These are phyloP conservation scores for Alfaro cultratus DNA, from an alignment of 2,797 vertebrate species.

Conservation along the genomic window DNA sequence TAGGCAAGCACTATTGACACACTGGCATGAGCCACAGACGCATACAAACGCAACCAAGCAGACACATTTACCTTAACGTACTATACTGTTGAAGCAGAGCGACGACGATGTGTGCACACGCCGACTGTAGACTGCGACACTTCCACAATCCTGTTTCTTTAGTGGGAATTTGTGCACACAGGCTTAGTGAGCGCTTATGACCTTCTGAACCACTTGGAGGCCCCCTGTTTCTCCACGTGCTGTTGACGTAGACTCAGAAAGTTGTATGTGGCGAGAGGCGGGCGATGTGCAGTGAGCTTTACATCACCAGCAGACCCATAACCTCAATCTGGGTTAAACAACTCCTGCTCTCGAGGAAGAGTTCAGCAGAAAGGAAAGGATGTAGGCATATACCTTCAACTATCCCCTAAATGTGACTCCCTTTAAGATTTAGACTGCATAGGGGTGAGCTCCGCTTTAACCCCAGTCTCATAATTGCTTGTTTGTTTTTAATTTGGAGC, in stretches of 20 bases:
- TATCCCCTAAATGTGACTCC: slow-evolving; percentile 59
- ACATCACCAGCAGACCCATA: slow-evolving; percentile 66
- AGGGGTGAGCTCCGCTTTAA: slow-evolving; percentile 11
- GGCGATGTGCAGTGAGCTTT: slow-evolving; percentile 43
- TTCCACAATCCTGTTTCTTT: slow-evolving; percentile 32
- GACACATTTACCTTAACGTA: slow-evolving; percentile 42
- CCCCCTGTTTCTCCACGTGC: slow-evolving; percentile 36
- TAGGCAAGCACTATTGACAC: slow-evolving; percentile 76
- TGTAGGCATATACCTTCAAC: slow-evolving; percentile 18
- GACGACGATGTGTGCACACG: slow-evolving; percentile 48
- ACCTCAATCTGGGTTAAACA: slow-evolving; percentile 14
- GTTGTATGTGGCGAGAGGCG: slow-evolving; percentile 36
- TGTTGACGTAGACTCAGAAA: slow-evolving; percentile 31
- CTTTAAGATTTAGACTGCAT: slow-evolving; percentile 31
- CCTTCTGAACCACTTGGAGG: slow-evolving; percentile 56
- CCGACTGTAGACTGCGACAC: slow-evolving; percentile 36
- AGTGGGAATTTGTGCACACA: slow-evolving; percentile 43
- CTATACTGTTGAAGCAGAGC: slow-evolving; percentile 50
- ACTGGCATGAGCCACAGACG: slow-evolving; percentile 69
- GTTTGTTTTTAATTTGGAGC: not conserved
- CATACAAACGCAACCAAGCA: slow-evolving; percentile 24
- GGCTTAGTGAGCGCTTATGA: slow-evolving; percentile 44
- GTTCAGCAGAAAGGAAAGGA: slow-evolving; percentile 19
- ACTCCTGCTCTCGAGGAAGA: slow-evolving; percentile 33
- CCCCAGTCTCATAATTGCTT: slow-evolving; percentile 24